Conservation (phyloP, 2,888 invertebrate species). For the Ectobius pallidus region DNA sequence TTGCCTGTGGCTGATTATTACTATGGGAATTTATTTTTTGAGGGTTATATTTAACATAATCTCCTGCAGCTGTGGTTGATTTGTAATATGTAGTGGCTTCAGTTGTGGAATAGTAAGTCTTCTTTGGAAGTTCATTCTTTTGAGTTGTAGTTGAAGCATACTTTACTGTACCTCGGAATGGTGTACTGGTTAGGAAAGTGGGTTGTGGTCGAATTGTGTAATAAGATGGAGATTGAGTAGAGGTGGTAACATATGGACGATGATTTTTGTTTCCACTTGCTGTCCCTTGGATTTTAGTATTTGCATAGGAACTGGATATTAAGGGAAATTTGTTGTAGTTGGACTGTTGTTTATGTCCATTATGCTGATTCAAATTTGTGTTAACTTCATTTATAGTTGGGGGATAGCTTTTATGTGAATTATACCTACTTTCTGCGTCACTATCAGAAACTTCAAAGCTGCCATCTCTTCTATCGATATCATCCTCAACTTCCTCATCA, state of each 20-base stretch:
- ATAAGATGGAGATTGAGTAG: constrained; percentile 44
- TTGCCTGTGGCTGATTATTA: not conserved
- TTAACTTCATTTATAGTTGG: constrained; percentile 36
- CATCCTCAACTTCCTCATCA: constrained; percentile 47
- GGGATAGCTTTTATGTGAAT: constrained; percentile 47
- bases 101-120: not conserved
- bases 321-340: constrained; percentile 69
- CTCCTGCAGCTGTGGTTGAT: not conserved
- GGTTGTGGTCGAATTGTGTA: constrained; percentile 44
- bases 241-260: constrained; percentile 30
- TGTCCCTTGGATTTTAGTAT: constrained; percentile 70
- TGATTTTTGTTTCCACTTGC: constrained; percentile 37
- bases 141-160: not conserved
- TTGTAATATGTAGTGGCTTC: not conserved
- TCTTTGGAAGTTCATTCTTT: not conserved
- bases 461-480: constrained; percentile 56
- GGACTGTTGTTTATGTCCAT: constrained; percentile 35
- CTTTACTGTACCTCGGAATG: not conserved
- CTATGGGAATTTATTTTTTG: not conserved
- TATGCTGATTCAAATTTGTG: constrained; percentile 19
- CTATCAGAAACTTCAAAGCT: constrained; percentile 52
- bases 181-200: constrained; percentile 29
- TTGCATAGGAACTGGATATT: constrained; percentile 74
- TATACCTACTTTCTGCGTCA: constrained; percentile 61
- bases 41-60: not conserved